Percentiles rank a stretch among this genome's conserved stretches.
phyloP scores from a whole-genome alignment of 2,113 vertebrate genomes.

The Dinomys branickii region DNA sequence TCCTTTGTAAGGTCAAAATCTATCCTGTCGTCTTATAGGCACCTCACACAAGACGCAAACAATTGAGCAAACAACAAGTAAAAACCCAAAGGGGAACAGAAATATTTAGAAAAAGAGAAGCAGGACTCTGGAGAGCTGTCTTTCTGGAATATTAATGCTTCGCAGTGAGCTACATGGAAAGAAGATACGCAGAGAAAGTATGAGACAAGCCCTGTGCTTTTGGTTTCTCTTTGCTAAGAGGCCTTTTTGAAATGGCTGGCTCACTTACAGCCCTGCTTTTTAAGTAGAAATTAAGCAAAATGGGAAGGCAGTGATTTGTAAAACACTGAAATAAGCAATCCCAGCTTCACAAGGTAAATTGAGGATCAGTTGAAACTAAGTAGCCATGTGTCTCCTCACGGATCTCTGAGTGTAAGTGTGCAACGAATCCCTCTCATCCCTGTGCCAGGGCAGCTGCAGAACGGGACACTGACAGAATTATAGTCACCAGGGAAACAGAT shows the following conservation, averaged over 20 bases:
- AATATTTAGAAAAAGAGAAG: background rate
- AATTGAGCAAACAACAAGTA: background rate
- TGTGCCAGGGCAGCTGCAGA: background rate
- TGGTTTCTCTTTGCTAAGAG: no score
- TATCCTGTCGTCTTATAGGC: background rate
- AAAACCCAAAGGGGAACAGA: background rate
- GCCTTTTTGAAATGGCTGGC: background rate
- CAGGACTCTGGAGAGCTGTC: background rate
- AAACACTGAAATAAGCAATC: background rate
- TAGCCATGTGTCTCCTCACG: no score
- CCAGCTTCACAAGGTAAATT: background rate
- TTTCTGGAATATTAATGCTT: background rate
- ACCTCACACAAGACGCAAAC: background rate
- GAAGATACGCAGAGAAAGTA: accelerated
- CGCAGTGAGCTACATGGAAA: background rate
- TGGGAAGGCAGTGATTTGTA: background rate
- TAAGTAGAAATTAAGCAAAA: background rate
- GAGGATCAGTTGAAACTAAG: background rate
- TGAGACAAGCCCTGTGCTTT: background rate
- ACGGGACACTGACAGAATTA: background rate
- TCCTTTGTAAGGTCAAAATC: background rate
- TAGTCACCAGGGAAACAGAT: background rate
- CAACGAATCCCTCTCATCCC: background rate
- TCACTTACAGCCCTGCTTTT: background rate
- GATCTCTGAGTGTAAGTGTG: background rate